Base-by-base conservation (phyloP, 2,888 invertebrate species). In the Seladonia tumulorum region DNA sequence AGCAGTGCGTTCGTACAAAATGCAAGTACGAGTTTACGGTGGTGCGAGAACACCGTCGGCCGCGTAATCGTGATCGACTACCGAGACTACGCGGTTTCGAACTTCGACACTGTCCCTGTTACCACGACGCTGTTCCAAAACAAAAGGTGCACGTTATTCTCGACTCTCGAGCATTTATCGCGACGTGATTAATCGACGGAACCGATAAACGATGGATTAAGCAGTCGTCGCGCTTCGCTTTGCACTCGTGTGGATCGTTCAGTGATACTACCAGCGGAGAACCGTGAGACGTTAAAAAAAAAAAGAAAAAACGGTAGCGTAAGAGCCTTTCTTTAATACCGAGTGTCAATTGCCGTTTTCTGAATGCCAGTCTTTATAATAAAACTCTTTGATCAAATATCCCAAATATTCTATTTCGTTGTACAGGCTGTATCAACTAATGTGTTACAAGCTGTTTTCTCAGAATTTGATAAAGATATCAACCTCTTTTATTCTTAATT, bases 11-110 rank as follows among this genome's bases (percentile, higher is more conserved):
- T 82, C 85, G 83, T 63, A 71, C 68, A 74, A 87, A 90, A 77
- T 80, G 72, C 81, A 85, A 83, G 82, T 82, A 81, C 81, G 90
- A 90, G 88, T 90, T 90, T 85, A 85, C 83, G 83, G 82, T 86
- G 66, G 77, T 79, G 68, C 86, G 78, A 60, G 87, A 86, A 25
- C 85, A 75, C 45, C 66, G 63, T 68, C 70, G 80, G 81, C 87
- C 82, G 81, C 66, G 73, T 60, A 25, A 25, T n/a, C 66, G 71
- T 75, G 73, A 76, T 81, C 53, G 81, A 12, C 60, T 57, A 45
- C 39, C 25, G 47, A 39, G 60, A 29, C 25, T n/a, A 29, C 25
- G 60, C 25, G n/a, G 29, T 68, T 39, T 39, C 68, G 18, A 39
- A 39, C 68, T 8, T 68, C 29, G 66, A 29, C 35, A 18, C 35